Base-by-base conservation (phyloP, 2,888 invertebrate species). In the Lingula anatina region DNA sequence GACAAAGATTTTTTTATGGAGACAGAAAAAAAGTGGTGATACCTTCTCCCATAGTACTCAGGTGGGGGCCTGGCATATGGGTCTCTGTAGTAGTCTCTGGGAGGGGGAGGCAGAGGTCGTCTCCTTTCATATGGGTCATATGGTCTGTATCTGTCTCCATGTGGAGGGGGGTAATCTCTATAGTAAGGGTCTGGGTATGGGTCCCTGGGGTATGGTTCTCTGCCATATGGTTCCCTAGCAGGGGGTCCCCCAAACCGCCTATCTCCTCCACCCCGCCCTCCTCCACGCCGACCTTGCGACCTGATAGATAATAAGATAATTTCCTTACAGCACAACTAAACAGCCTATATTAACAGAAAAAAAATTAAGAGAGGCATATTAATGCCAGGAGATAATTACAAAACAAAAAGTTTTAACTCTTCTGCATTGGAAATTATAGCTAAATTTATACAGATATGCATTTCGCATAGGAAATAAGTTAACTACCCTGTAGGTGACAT, bases 71-170 rank as follows among this genome's bases (percentile, higher is more conserved):
- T 57, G 28, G 57, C 60, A 46, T 65, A 67, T 9, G 63, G 64
- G 40, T 65, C 63, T 47, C 49, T 28, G 54, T 57, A 62, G n/a
- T 57, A 57, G 42, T 62, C 61, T 36, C 61, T 51, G 5, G 57
- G 51, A 21, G 55, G 50, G 26, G 57, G 56, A 28, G 60, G 52
- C 2, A 57, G 52, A 7, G 53, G 50, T 24, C 62, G 62, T 2
- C 67, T 44, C 26, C 70, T 64, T 44, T 66, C 66, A 50, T 68
- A 70, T 3, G 63, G 64, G 44, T 66, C 68, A 49, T 66, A 66
- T 15, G 66, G 64, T 46, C 63, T 55, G 59, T 62, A 68, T 36
- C 68, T 57, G 47, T 68, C 67, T 54, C 56, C 53, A 5, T n/a
- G n/a, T n/a, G 61, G 54, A 39, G 59, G 49, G 44, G 64, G 65